A percentile compares a stretch with the other conserved stretches of the same genome.
phyloP scores from a whole-genome alignment of 2,113 vertebrate species.

The Notechis scutatus region DNA sequence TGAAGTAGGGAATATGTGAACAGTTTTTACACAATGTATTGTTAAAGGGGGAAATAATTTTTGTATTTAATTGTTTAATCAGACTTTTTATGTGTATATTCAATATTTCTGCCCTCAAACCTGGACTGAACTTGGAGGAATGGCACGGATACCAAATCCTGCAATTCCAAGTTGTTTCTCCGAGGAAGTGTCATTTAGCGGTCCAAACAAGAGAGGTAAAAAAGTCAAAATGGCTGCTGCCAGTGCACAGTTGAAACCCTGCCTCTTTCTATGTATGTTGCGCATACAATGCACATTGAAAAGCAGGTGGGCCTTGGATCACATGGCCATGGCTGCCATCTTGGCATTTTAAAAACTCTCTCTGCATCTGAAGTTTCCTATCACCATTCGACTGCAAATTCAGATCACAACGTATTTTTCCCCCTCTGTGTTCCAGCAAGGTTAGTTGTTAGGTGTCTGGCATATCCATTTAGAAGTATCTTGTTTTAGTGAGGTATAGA shows the following conservation, averaged over 20 bases:
- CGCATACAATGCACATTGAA: not conserved
- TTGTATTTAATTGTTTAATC: not conserved
- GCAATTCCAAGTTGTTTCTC: not conserved
- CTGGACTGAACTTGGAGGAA: not conserved
- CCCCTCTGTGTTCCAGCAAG: no score
- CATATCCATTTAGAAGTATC: not conserved
- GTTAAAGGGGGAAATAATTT: not conserved
- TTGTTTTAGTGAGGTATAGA: not conserved
- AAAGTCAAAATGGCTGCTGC: not conserved
- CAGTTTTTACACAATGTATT: not conserved
- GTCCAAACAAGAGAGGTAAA: not conserved
- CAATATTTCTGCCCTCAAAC: not conserved
- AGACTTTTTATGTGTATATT: not conserved
- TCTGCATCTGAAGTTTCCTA: not conserved
- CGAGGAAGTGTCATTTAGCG: not conserved
- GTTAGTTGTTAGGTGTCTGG: not conserved
- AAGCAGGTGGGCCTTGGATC: not conserved
- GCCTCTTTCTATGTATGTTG: not conserved
- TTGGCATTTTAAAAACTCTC: not conserved
- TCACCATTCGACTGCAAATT: not conserved
- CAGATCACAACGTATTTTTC: not conserved
- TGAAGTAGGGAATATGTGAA: not conserved
- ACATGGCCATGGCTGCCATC: not conserved
- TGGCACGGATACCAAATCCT: not conserved
- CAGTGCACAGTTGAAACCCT: not conserved